Evolutionary conservation across 2,113 vertebrate species (phyloP).

Genomic region (Campylorhamphus procurvoides): DNA sequence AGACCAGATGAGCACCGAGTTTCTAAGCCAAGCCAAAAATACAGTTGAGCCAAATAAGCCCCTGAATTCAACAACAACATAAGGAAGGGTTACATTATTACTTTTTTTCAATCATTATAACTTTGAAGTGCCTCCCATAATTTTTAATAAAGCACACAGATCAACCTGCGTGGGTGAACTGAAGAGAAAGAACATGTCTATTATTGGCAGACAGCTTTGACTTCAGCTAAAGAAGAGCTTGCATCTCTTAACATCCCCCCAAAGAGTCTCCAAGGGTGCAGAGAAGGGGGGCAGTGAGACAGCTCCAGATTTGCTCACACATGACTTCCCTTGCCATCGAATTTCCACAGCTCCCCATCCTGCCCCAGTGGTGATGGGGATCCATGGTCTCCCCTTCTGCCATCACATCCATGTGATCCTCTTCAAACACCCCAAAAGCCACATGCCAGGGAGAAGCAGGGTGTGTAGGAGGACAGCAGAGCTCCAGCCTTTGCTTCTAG

Average conservation of each 20-base stretch:
- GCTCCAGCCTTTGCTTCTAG: not conserved
- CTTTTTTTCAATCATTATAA: not conserved
- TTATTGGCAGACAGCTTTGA: conserved; percentile 9
- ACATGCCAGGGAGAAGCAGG: not conserved
- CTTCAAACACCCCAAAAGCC: not conserved
- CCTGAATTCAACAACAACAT: not conserved
- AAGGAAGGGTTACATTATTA: not conserved
- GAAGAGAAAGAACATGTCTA: not conserved
- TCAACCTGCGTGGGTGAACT: not conserved
- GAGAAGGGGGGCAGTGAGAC: not conserved
- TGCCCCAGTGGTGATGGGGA: too few species aligned
- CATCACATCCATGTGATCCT: fast-evolving
- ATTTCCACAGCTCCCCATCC: fast-evolving
- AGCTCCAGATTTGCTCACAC: not conserved
- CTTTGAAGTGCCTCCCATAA: not conserved
- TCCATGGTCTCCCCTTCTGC: not conserved
- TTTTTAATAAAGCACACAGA: not conserved
- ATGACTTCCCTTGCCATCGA: not conserved
- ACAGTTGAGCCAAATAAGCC: not conserved
- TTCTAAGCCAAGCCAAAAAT: not conserved
- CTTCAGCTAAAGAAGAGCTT: not conserved
- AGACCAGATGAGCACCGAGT: not conserved
- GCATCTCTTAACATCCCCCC: not conserved
- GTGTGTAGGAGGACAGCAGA: not conserved
- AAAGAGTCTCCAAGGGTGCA: not conserved